A percentile compares a stretch with the other conserved stretches of the same genome.
Evolutionary conservation across 2,113 vertebrate genomes (phyloP).

Genomic region (Toxostoma redivivum): DNA sequence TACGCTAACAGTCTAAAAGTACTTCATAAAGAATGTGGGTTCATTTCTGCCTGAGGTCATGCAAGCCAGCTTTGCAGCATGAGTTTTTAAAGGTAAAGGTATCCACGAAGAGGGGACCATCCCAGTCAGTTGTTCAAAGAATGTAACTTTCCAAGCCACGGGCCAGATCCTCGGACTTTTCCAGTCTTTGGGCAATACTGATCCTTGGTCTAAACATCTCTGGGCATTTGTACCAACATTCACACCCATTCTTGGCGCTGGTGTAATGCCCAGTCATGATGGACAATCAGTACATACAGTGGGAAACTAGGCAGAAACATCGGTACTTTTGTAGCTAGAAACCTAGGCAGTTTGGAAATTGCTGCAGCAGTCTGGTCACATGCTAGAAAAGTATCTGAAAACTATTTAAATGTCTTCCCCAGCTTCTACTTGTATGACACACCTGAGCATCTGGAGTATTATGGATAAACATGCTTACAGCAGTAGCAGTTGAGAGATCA

Average conservation of each 20-base stretch:
- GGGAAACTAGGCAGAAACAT: not conserved
- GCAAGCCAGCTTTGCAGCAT: not conserved
- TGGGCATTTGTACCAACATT: not conserved
- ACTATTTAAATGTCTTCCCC: not conserved
- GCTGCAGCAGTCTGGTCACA: not conserved
- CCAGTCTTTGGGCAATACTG: not conserved
- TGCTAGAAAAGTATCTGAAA: not conserved
- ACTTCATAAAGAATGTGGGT: not conserved
- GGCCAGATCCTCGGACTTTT: not conserved
- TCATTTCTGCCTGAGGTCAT: not conserved
- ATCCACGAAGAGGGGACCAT: not conserved
- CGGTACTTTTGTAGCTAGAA: not conserved
- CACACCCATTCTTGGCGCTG: not conserved
- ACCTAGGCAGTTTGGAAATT: not conserved
- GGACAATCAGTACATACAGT: not conserved
- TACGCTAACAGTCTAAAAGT: not conserved
- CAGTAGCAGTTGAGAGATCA: not conserved
- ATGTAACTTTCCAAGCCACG: not conserved
- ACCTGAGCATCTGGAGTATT: not conserved
- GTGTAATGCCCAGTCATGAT: not conserved
- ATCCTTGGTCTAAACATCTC: not conserved
- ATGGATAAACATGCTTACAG: not conserved
- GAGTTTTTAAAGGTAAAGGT: not conserved
- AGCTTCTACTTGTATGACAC: not conserved
- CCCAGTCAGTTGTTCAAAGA: not conserved